Evolutionary conservation across 2,888 invertebrate species (phyloP).

Genomic region (Zaprionus obscuricornis): DNA sequence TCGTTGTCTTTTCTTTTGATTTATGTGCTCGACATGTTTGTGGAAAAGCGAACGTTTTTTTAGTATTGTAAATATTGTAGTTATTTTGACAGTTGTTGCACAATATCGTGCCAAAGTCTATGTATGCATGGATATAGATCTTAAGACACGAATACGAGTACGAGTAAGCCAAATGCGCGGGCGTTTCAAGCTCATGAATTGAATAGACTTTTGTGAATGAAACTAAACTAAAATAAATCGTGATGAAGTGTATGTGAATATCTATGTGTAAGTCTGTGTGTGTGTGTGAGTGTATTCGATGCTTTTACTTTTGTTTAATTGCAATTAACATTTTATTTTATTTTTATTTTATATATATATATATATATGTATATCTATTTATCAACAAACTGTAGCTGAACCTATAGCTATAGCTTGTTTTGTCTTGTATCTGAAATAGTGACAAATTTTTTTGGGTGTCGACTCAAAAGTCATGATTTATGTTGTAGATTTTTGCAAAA

Average conservation of each 20-base stretch:
- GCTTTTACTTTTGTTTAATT: conserved; percentile 64
- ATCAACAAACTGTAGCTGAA: too few relatives aligned
- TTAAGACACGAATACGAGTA: conserved; percentile 52
- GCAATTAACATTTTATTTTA: conserved; percentile 7
- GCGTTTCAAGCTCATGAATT: conserved; percentile 58
- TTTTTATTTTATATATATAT: background rate
- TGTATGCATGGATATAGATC: conserved; percentile 65
- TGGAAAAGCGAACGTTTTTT: conserved; percentile 46
- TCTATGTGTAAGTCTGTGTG: conserved; percentile 21
- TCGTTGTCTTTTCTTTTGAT: conserved; percentile 34
- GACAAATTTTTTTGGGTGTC: too few relatives aligned
- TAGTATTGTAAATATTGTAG: conserved; percentile 60
- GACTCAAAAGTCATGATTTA: too few relatives aligned
- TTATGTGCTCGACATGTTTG: conserved; percentile 51
- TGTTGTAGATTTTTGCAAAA: too few relatives aligned
- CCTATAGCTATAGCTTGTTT: too few relatives aligned
- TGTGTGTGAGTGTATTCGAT: conserved; percentile 47
- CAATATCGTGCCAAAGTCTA: conserved; percentile 70
- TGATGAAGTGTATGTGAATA: too few relatives aligned
- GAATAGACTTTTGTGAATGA: conserved; percentile 68
- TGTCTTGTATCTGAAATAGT: too few relatives aligned
- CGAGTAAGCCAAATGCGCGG: conserved; percentile 53
- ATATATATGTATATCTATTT: too few relatives aligned
- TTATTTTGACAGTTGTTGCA: conserved; percentile 77
- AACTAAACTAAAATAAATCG: too few relatives aligned